These are phyloP conservation scores for Gadus chalcogrammus DNA, from an alignment of 2,113 vertebrate species.

Conservation along the genomic window DNA sequence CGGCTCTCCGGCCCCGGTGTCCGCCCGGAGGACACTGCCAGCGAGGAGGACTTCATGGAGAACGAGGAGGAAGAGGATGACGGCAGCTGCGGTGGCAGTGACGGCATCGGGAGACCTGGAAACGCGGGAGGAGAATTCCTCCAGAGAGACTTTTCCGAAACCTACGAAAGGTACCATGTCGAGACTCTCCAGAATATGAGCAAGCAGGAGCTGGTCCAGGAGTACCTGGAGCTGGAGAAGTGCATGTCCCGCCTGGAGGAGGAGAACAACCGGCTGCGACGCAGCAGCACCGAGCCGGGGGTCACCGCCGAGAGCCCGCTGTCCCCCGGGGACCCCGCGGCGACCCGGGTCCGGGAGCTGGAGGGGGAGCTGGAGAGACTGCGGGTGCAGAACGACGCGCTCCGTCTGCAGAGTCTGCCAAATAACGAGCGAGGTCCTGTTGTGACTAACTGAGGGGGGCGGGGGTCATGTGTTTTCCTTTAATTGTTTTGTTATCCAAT, in stretches of 20 bases:
- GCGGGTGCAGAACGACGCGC: constrained; percentile 81
- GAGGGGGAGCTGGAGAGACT: constrained; percentile 85
- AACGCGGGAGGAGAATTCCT: constrained; percentile 90
- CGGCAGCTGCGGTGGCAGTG: constrained; percentile 84
- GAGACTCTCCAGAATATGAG: constrained; percentile 98
- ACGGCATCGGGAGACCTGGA: constrained; percentile 84
- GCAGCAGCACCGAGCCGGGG: constrained; percentile 68
- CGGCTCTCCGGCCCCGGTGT: constrained; percentile 62
- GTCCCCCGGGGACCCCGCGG: constrained; percentile 45
- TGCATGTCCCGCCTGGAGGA: constrained; percentile 96
- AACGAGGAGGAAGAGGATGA: constrained; percentile 85
- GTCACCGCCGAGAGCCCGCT: constrained; percentile 46
- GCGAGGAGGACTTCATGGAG: constrained; percentile 87
- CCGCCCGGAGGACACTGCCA: constrained; percentile 74
- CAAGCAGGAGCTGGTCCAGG: constrained; percentile 94
- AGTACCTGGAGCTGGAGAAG: constrained; percentile 98
- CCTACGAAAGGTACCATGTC: constrained; percentile 93
- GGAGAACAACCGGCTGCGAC: constrained; percentile 89
- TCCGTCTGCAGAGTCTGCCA: constrained; percentile 76
- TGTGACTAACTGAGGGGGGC: constrained; percentile 27
- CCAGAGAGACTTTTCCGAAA: constrained; percentile 96
- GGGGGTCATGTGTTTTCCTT: constrained; percentile 18
- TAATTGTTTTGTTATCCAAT: constrained; percentile 48
- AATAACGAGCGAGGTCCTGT: constrained; percentile 43
- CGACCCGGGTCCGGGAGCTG: constrained; percentile 73